phyloP scores from a whole-genome alignment of 2,113 vertebrate species.

The Platichthys stellatus region DNA sequence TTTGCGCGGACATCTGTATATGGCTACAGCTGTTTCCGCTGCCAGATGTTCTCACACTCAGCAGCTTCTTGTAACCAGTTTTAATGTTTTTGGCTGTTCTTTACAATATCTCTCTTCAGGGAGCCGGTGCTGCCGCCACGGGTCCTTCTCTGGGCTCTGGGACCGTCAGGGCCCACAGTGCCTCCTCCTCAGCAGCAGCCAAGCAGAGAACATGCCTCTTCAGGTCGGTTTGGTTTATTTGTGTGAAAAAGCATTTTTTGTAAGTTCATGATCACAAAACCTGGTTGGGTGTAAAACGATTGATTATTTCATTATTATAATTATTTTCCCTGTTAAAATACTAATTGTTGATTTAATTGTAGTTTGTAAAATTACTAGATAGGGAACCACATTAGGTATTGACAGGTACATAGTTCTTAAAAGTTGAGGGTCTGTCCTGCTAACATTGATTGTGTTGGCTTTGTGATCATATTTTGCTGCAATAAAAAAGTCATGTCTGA shows the following conservation, averaged over 20 bases:
- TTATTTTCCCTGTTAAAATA: no score
- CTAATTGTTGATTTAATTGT: no score
- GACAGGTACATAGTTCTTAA: no score
- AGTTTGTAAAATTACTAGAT: no score
- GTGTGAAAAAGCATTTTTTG: no score
- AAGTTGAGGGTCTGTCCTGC: no score
- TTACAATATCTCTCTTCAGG: constrained; percentile 36
- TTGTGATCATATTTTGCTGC: background rate
- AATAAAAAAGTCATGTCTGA: background rate
- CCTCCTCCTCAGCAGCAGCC: constrained; percentile 81
- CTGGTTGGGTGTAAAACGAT: no score
- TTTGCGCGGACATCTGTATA: no score
- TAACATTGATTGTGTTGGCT: no score
- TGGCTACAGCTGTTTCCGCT: background rate
- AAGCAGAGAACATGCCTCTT: constrained; percentile 92
- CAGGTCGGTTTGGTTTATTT: constrained; percentile 53
- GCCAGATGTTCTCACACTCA: background rate
- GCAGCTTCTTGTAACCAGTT: background rate
- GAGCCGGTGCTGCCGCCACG: constrained; percentile 36
- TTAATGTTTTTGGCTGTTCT: background rate
- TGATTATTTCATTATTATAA: no score
- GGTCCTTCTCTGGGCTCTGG: constrained; percentile 36
- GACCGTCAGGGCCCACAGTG: constrained; percentile 40
- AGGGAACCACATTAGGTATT: no score
- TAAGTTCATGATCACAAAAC: no score